Percentiles rank a stretch among this genome's conserved stretches.
These are phyloP conservation scores for Dendrocincla fuliginosa DNA, from an alignment of 2,797 vertebrate species.

Conservation along the genomic window DNA sequence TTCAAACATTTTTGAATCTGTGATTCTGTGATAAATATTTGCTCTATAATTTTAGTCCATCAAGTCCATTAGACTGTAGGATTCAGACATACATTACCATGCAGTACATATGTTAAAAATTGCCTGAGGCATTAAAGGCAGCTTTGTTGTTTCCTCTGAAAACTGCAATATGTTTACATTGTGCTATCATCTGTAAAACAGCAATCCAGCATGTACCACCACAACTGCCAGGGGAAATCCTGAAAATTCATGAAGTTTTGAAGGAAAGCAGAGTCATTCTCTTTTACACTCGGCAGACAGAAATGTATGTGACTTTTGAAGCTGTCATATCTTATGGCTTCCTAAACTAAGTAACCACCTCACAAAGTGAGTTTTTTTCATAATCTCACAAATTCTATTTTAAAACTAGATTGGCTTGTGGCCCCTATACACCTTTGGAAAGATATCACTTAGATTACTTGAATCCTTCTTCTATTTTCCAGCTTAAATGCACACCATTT, in stretches of 20 bases:
- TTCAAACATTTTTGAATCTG: background rate
- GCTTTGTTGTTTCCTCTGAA: background rate
- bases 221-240: background rate
- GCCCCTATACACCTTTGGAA: background rate
- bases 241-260: background rate
- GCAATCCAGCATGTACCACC: background rate
- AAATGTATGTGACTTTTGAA: background rate
- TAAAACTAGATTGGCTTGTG: background rate
- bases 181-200: background rate
- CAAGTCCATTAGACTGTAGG: background rate
- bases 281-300: background rate
- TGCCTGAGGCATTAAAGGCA: background rate
- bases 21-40: background rate
- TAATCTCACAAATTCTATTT: background rate
- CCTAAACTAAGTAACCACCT: background rate
- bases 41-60: background rate
- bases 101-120: background rate
- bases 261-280: background rate
- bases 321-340: fast-evolving
- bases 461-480: background rate
- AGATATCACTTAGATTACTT: background rate
- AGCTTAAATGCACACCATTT: background rate
- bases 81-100: background rate
- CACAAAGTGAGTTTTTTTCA: fast-evolving
- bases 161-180: background rate